These are phyloP conservation scores for Carassius carassius DNA, from an alignment of 2,113 vertebrate genomes.

Conservation along the genomic window DNA sequence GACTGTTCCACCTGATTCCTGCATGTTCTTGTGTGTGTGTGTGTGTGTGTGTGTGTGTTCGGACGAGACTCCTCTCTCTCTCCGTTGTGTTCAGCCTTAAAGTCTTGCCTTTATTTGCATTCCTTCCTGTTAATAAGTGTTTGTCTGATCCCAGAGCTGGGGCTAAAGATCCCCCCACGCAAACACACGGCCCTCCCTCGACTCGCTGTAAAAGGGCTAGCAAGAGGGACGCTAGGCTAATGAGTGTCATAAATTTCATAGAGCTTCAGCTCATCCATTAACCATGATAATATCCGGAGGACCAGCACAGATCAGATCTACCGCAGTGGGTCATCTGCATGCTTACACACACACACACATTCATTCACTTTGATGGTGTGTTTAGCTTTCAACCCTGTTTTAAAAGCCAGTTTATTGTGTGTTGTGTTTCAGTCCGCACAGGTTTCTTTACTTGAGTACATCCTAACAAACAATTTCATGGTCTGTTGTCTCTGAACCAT, in stretches of 20 bases:
- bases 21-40: conserved; percentile 3
- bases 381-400: background rate
- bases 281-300: conserved; percentile 39
- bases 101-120: conserved; percentile 75
- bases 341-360: background rate
- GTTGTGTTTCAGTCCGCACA: background rate
- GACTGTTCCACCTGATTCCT: conserved; percentile 51
- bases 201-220: conserved; percentile 54
- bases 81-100: conserved; percentile 54
- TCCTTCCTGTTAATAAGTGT: conserved; percentile 83
- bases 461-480: too few relatives aligned
- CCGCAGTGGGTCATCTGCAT: conserved; percentile 33
- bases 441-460: background rate
- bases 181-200: conserved; percentile 49
- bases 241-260: conserved; percentile 53
- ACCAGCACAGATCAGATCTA: conserved; percentile 18
- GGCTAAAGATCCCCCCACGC: conserved; percentile 62
- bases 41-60: background rate
- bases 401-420: conserved; percentile 3
- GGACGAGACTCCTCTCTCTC: conserved; percentile 30
- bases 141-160: conserved; percentile 67
- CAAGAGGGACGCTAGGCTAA: conserved; percentile 50
- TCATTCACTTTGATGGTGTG: background rate
- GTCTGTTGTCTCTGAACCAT: too few relatives aligned
- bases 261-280: conserved; percentile 51